Evolutionary conservation across 2,888 invertebrate genomes (phyloP).

Genomic region (Hydrotaea cyrtoneurina): DNA sequence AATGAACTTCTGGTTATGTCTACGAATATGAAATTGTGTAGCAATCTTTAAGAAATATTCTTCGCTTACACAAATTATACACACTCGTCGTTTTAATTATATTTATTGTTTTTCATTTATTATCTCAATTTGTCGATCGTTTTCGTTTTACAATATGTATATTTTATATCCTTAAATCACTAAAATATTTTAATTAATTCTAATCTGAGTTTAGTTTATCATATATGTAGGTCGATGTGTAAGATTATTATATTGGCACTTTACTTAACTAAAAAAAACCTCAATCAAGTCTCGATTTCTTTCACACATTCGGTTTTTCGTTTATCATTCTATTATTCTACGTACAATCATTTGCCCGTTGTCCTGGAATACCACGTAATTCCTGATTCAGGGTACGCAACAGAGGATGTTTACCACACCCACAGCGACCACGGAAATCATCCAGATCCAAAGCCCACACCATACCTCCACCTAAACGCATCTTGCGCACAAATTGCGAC

Average conservation of each 20-base stretch:
- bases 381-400: slow-evolving; percentile 85
- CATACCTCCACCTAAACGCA: slow-evolving; percentile 87
- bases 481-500: slow-evolving; percentile 83
- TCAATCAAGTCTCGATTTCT: not conserved
- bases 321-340: slow-evolving; percentile 70
- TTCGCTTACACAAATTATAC: too few species aligned
- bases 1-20: too few species aligned
- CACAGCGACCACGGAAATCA: slow-evolving; percentile 87
- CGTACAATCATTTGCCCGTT: slow-evolving; percentile 81
- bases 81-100: too few species aligned
- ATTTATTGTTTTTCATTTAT: slow-evolving; percentile 21
- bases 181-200: slow-evolving; percentile 38
- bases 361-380: slow-evolving; percentile 81
- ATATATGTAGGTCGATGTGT: slow-evolving; percentile 17
- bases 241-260: slow-evolving; percentile 67
- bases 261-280: slow-evolving; percentile 44
- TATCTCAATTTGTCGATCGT: slow-evolving; percentile 10
- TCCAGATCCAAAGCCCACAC: slow-evolving; percentile 91
- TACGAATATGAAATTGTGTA: too few species aligned
- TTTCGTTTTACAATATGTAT: not conserved
- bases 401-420: slow-evolving; percentile 86
- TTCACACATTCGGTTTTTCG: not conserved
- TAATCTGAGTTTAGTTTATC: slow-evolving; percentile 37
- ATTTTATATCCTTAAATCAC: slow-evolving; percentile 39
- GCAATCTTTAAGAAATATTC: too few species aligned